Conservation (phyloP, 2,797 vertebrate species). For the Mycteria americana region DNA sequence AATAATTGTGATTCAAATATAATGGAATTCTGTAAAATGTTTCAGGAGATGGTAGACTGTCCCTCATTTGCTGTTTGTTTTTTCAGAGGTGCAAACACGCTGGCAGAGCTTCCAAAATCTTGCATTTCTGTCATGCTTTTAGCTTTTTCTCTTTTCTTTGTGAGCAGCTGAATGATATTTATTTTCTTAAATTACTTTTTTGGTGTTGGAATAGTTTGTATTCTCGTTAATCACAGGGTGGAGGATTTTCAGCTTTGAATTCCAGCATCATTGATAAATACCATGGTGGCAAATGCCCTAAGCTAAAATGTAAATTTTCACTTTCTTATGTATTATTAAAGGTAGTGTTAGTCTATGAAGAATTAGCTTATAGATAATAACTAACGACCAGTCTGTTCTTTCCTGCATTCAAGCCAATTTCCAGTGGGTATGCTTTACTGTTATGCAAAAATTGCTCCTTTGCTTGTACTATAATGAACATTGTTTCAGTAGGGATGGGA, state of each 20-base stretch:
- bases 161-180: background rate
- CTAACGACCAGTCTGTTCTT: background rate
- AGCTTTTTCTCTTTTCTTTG: background rate
- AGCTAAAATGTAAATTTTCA: background rate
- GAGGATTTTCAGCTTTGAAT: background rate
- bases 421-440: background rate
- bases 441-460: background rate
- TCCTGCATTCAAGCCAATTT: background rate
- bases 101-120: background rate
- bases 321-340: constrained; percentile 6
- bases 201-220: background rate
- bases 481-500: background rate
- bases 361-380: background rate
- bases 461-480: background rate
- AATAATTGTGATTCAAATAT: constrained; percentile 11
- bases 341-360: background rate
- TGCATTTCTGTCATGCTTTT: background rate
- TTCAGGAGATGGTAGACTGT: background rate
- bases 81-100: background rate
- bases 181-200: background rate
- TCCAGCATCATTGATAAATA: background rate
- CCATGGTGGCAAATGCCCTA: background rate
- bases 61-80: background rate
- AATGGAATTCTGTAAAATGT: constrained; percentile 8
- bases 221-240: background rate